Percentiles rank a stretch among this genome's conserved stretches.
phyloP scores from a whole-genome alignment of 2,113 vertebrate genomes.

The Malurus elegans region DNA sequence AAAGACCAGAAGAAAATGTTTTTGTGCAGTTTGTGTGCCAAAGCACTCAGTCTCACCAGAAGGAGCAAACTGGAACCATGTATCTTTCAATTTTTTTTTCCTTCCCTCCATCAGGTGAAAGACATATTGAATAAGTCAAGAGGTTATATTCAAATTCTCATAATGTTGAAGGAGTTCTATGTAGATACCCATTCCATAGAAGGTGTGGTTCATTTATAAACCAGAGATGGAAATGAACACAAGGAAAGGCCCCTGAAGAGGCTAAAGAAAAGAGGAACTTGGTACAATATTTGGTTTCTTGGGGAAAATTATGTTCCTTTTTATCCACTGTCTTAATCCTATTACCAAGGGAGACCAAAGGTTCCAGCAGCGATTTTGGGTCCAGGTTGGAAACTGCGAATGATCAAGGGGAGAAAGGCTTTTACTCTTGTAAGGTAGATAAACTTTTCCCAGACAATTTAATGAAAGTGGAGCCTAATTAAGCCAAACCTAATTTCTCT shows the following conservation, averaged over 20 bases:
- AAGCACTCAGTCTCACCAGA: not conserved
- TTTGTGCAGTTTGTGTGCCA: not conserved
- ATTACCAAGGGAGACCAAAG: not conserved
- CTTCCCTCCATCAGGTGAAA: not conserved
- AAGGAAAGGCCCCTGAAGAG: not conserved
- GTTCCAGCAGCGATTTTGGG: not conserved
- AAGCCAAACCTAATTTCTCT: not conserved
- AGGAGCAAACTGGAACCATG: not conserved
- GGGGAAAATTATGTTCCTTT: not conserved
- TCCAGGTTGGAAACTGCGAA: not conserved
- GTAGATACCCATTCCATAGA: not conserved
- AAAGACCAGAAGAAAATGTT: not conserved
- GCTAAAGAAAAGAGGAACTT: not conserved
- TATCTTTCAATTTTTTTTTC: not conserved
- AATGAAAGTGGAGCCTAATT: not conserved
- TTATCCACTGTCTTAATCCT: not conserved
- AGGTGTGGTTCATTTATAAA: not conserved
- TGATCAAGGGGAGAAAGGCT: not conserved
- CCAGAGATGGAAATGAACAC: not conserved
- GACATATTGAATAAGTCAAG: not conserved
- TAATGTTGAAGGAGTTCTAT: not conserved
- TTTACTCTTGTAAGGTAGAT: not conserved
- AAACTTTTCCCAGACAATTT: not conserved
- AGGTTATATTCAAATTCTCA: not conserved
- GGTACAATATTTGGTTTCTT: not conserved